Percentiles rank a stretch among this genome's conserved stretches.
Evolutionary conservation across 1,140 invertebrate genomes (phyloP).

Genomic region (Hylaeus volcanicus): DNA sequence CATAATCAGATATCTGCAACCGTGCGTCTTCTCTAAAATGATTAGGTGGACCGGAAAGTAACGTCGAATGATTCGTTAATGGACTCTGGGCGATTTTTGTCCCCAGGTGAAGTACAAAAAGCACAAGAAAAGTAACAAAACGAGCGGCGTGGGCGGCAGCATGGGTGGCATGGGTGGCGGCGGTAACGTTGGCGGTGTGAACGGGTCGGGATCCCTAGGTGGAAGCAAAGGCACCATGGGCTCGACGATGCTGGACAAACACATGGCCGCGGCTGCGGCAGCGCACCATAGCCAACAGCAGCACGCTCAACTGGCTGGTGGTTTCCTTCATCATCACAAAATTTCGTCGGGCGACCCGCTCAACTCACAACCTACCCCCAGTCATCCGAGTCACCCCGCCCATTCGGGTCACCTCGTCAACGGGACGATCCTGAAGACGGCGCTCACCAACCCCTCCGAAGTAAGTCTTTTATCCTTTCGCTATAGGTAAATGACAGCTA

Average conservation of each 20-base stretch:
- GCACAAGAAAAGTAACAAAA: slow-evolving; percentile 91
- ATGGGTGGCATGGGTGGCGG: slow-evolving; percentile 76
- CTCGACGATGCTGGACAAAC: slow-evolving; percentile 80
- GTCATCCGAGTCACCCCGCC: slow-evolving; percentile 76
- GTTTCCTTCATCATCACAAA: slow-evolving; percentile 77
- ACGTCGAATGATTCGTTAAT: not conserved
- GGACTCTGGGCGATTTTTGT: not conserved
- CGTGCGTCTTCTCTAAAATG: too few relatives aligned
- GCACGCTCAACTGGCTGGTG: slow-evolving; percentile 75
- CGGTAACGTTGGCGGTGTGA: slow-evolving; percentile 75
- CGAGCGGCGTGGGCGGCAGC: slow-evolving; percentile 80
- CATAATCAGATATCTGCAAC: too few relatives aligned
- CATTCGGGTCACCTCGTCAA: slow-evolving; percentile 88
- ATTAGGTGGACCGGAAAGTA: too few relatives aligned
- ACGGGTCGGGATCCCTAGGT: slow-evolving; percentile 72
- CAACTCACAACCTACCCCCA: slow-evolving; percentile 76
- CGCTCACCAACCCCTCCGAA: slow-evolving; percentile 95
- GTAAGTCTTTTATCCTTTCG: slow-evolving; percentile 73
- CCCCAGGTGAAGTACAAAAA: slow-evolving; percentile 97
- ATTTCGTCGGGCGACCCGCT: slow-evolving; percentile 77
- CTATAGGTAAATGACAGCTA: too few relatives aligned
- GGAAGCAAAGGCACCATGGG: slow-evolving; percentile 78
- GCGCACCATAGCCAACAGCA: slow-evolving; percentile 77
- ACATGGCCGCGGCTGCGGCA: slow-evolving; percentile 75
- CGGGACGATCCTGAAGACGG: slow-evolving; percentile 95